Percentiles rank a stretch among this genome's conserved stretches.
phyloP scores from a whole-genome alignment of 2,113 vertebrate species.

The Oncorhynchus mykiss region DNA sequence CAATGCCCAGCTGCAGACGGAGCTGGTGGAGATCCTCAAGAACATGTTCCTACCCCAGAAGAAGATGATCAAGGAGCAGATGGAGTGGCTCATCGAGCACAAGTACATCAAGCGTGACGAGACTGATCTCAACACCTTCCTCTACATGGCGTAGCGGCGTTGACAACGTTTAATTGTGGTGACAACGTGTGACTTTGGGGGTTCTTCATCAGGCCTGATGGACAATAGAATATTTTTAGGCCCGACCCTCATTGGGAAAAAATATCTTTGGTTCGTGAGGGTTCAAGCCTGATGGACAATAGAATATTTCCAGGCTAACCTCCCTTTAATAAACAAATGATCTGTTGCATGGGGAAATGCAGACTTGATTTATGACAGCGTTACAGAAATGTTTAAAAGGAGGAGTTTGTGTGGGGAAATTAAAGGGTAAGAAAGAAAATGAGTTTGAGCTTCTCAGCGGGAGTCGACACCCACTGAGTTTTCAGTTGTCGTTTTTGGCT shows the following conservation, averaged over 20 bases:
- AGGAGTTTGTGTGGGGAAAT: background rate
- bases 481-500: conserved; percentile 43
- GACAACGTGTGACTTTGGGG: conserved; percentile 7
- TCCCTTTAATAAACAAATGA: background rate
- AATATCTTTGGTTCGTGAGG: conserved; percentile 17
- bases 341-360: conserved; percentile 45
- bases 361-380: conserved; percentile 52
- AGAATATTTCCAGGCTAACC: conserved; percentile 53
- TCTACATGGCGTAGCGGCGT: conserved; percentile 89
- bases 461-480: conserved; percentile 49
- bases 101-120: conserved; percentile 98
- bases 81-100: conserved; percentile 99
- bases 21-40: conserved; percentile 99
- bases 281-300: conserved; percentile 59
- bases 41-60: conserved; percentile 99
- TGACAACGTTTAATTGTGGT: conserved; percentile 23
- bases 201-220: conserved; percentile 52
- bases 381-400: conserved; percentile 46
- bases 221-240: conserved; percentile 58
- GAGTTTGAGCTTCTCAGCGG: conserved; percentile 18
- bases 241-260: conserved; percentile 12
- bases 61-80: conserved; percentile 99
- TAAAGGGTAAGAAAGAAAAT: background rate
- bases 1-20: conserved; percentile 98
- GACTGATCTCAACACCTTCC: conserved; percentile 97